Evolutionary conservation across 2,113 vertebrate species (phyloP), one percentile per base, ranked within the genome.

Genomic region (Notothenia rossii): DNA sequence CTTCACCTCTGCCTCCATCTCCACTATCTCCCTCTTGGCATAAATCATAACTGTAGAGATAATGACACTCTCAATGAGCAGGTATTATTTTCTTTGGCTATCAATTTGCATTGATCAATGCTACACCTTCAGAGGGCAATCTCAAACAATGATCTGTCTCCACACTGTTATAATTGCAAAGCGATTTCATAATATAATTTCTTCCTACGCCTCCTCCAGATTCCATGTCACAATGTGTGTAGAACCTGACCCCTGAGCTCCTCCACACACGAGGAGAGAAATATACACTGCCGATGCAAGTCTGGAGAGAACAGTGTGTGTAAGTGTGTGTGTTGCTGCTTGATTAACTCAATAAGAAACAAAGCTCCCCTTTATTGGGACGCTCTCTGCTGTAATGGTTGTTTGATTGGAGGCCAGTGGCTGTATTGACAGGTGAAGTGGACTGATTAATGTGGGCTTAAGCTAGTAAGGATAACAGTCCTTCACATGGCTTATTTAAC

Each of bases 381-480:
- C 85, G 85, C 84, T 89, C 77, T 84, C 75, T 76, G 84, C 87
- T 89, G 86, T 94, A 94, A 94, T 94, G 90, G 91, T 81, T 79
- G 82, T 94, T 93, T 94, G 92, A 95, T 93, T 91, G 89, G 91
- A 88, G 85, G 88, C 87, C 74, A 72, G 85, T 90, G 88, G 88
- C 90, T 88, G 86, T 94, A 95, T 95, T 93, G 95, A 94, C 94
- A 94, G 90, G 72, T 86, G 86, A 88, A 93, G 84, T 88, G 86
- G 90, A 92, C 94, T 96, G 93, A 96, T 96, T 96, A 95, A 95
- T 94, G 93, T 81, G 75, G 82, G 91, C 92, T 95, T 95, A 94
- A 96, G 92, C 89, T 88, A 84, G 88, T 92, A 90, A 94, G 93
- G 93, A 96, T 96, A 95, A 92, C 91, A 92, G 90, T 81, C 25